phyloP scores from a whole-genome alignment of 2,888 invertebrate species.

The Nomada fabriciana region DNA sequence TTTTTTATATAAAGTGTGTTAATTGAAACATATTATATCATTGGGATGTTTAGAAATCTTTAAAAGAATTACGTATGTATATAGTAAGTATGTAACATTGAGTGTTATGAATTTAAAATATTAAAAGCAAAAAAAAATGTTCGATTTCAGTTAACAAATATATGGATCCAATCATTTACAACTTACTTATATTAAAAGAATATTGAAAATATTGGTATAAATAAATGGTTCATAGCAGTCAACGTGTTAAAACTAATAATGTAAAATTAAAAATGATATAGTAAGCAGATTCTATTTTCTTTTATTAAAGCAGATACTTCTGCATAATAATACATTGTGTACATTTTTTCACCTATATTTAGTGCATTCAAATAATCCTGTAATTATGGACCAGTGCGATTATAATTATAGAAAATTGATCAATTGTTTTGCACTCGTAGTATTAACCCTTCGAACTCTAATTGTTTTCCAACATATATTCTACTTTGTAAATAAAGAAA shows the following conservation, averaged over 20 bases:
- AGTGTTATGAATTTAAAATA: not conserved
- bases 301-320: constrained; percentile 30
- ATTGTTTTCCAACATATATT: constrained; percentile 18
- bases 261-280: constrained; percentile 33
- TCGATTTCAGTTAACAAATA: not conserved
- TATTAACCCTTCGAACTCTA: constrained; percentile 37
- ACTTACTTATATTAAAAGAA: not conserved
- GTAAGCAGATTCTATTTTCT: constrained; percentile 38
- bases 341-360: constrained; percentile 43
- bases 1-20: constrained; percentile 6
- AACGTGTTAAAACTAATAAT: constrained; percentile 52
- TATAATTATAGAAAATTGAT: constrained; percentile 34
- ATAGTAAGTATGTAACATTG: constrained; percentile 9
- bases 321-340: constrained; percentile 27
- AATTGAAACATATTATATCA: constrained; percentile 10
- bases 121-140: constrained; percentile 1
- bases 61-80: constrained; percentile 5
- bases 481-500: constrained; percentile 19
- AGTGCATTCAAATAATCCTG: constrained; percentile 26
- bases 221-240: constrained; percentile 29
- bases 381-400: constrained; percentile 26
- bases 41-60: not conserved
- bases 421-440: constrained; percentile 34
- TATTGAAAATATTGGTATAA: not conserved
- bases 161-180: not conserved